Percentiles rank a stretch among this genome's conserved stretches.
Conservation (phyloP, 2,113 vertebrate species). For the Lampris incognitus region DNA sequence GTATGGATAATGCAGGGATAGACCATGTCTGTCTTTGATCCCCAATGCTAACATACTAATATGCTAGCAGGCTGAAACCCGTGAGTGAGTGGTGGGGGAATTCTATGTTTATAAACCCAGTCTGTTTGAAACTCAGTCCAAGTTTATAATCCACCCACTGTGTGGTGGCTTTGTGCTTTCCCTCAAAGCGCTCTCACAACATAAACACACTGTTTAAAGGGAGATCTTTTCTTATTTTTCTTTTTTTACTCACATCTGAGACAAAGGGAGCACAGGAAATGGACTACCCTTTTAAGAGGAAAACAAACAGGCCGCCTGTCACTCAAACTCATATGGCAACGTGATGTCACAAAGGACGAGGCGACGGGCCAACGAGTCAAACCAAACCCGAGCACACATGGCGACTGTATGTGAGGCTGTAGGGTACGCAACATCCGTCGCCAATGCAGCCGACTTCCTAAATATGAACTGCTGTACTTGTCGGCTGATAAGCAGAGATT, state of each 20-base stretch:
- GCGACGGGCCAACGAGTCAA: slow-evolving; percentile 16
- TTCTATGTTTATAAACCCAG: slow-evolving; percentile 78
- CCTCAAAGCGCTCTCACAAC: slow-evolving; percentile 77
- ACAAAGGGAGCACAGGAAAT: slow-evolving; percentile 82
- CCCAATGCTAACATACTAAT: slow-evolving; percentile 42
- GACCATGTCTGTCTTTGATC: slow-evolving; percentile 73
- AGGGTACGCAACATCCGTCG: slow-evolving; percentile 36
- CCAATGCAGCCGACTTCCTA: slow-evolving; percentile 59
- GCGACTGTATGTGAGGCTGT: slow-evolving; percentile 34
- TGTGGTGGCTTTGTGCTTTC: slow-evolving; percentile 80
- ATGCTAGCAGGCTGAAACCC: slow-evolving; percentile 73
- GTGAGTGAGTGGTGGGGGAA: slow-evolving; percentile 72
- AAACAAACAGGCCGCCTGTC: slow-evolving; percentile 78
- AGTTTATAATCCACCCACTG: slow-evolving; percentile 83
- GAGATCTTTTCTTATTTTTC: slow-evolving; percentile 53
- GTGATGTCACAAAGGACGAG: slow-evolving; percentile 54
- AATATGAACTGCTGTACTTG: slow-evolving; percentile 42
- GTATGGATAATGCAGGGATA: slow-evolving; percentile 40
- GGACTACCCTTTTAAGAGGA: slow-evolving; percentile 69
- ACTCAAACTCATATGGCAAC: slow-evolving; percentile 64
- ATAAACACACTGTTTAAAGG: slow-evolving; percentile 78
- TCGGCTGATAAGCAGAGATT: slow-evolving; percentile 51
- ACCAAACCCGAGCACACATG: slow-evolving; percentile 44
- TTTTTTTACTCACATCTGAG: slow-evolving; percentile 68
- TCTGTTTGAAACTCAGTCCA: slow-evolving; percentile 82